Evolutionary conservation across 2,113 vertebrate species (phyloP).

Genomic region (Pardalotus punctatus): DNA sequence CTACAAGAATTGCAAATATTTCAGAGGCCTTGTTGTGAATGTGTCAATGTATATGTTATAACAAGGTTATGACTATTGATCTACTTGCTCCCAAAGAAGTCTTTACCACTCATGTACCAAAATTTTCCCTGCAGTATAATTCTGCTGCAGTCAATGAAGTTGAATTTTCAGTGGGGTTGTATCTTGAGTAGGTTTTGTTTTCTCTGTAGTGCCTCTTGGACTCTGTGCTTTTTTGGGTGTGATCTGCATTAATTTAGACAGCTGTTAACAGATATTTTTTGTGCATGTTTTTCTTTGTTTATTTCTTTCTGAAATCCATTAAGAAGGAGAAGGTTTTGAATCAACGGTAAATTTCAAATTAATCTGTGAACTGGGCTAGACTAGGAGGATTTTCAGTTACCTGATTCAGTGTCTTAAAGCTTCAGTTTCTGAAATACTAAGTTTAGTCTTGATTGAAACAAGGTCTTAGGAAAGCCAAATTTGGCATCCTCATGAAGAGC

Average conservation of each 20-base stretch:
- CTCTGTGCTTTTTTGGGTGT: neutral
- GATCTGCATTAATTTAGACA: neutral
- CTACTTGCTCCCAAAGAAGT: conserved; percentile 26
- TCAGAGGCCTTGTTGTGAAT: neutral
- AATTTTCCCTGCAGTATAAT: neutral
- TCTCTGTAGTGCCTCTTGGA: neutral
- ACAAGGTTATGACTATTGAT: conserved; percentile 42
- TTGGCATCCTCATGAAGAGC: neutral
- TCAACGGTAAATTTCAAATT: neutral
- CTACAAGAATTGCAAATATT: conserved; percentile 24
- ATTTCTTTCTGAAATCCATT: neutral
- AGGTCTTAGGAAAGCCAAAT: neutral
- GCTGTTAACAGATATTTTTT: neutral
- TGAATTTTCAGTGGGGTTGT: neutral
- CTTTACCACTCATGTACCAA: neutral
- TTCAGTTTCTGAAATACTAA: neutral
- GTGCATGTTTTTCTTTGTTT: neutral
- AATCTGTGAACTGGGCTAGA: neutral
- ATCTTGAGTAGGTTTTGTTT: neutral
- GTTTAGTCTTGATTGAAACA: neutral
- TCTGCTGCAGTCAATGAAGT: neutral
- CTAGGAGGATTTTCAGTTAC: neutral
- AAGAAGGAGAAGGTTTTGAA: neutral
- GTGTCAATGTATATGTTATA: conserved; percentile 11
- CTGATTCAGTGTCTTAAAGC: neutral